Conservation (phyloP, 2,113 vertebrate genomes). For the Eurystomus gularis region DNA sequence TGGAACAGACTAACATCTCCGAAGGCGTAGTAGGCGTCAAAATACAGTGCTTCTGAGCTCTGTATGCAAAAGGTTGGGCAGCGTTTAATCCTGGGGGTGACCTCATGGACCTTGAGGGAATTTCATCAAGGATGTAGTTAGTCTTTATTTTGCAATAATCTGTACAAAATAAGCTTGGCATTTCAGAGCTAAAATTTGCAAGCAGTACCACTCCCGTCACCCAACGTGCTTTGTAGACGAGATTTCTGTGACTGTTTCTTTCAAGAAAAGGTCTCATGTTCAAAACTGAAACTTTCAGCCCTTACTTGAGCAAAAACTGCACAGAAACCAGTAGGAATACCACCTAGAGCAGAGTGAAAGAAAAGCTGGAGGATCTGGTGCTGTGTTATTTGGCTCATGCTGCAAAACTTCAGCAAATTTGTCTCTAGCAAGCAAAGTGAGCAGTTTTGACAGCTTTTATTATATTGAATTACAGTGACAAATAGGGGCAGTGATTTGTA, state of each 20-base stretch:
- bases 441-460: constrained; percentile 57
- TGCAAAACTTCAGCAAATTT: constrained; percentile 21
- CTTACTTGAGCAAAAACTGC: neutral
- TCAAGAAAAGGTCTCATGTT: constrained; percentile 5
- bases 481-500: constrained; percentile 60
- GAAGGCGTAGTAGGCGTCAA: neutral
- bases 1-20: constrained; percentile 23
- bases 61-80: neutral
- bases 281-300: constrained; percentile 21
- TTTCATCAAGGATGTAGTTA: constrained; percentile 40
- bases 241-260: constrained; percentile 18
- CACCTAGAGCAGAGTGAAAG: constrained; percentile 17
- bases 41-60: constrained; percentile 16
- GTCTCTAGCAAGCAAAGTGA: neutral
- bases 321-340: constrained; percentile 12
- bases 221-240: neutral
- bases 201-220: neutral
- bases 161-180: constrained; percentile 30
- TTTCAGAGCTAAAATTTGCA: constrained; percentile 38
- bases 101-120: constrained; percentile 15
- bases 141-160: constrained; percentile 36
- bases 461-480: constrained; percentile 69
- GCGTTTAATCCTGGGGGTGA: constrained; percentile 22
- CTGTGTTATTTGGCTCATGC: constrained; percentile 32
- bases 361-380: constrained; percentile 41